Percentiles rank a stretch among this genome's conserved stretches.
phyloP scores from a whole-genome alignment of 2,113 vertebrate genomes.

The Suncus etruscus region DNA sequence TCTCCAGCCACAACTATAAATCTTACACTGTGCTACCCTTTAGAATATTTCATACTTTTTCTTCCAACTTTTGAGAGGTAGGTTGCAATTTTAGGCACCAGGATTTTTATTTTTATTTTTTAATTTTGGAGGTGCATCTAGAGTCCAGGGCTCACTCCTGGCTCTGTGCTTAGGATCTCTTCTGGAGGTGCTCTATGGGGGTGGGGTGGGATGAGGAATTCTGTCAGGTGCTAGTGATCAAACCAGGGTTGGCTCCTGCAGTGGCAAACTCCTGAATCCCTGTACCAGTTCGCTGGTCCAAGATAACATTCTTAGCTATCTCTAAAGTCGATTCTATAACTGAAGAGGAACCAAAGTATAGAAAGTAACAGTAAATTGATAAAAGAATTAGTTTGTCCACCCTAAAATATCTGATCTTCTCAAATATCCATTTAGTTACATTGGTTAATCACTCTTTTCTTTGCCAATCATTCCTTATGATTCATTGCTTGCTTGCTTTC shows the following conservation, averaged over 20 bases:
- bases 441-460: conserved; percentile 23
- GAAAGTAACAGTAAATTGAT: conserved; percentile 30
- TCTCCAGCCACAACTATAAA: not conserved
- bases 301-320: conserved; percentile 44
- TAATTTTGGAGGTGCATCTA: too few relatives aligned
- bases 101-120: too few relatives aligned
- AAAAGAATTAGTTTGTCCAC: conserved; percentile 3
- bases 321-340: conserved; percentile 23
- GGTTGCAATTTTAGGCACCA: conserved; percentile 1
- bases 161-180: too few relatives aligned
- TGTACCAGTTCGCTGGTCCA: too few relatives aligned
- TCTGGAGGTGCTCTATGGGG: too few relatives aligned
- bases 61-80: conserved; percentile 9
- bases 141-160: too few relatives aligned
- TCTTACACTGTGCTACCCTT: not conserved
- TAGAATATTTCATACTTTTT: not conserved
- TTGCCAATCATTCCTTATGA: conserved; percentile 7
- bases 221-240: too few relatives aligned
- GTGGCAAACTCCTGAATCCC: too few relatives aligned
- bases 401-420: not conserved
- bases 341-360: conserved; percentile 37
- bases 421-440: not conserved
- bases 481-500: conserved; percentile 26
- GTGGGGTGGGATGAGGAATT: too few relatives aligned
- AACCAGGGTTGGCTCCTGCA: too few relatives aligned